Percentiles rank a stretch among this genome's conserved stretches.
Conservation (phyloP, 2,888 invertebrate genomes). For the Plagodis dolabraria region DNA sequence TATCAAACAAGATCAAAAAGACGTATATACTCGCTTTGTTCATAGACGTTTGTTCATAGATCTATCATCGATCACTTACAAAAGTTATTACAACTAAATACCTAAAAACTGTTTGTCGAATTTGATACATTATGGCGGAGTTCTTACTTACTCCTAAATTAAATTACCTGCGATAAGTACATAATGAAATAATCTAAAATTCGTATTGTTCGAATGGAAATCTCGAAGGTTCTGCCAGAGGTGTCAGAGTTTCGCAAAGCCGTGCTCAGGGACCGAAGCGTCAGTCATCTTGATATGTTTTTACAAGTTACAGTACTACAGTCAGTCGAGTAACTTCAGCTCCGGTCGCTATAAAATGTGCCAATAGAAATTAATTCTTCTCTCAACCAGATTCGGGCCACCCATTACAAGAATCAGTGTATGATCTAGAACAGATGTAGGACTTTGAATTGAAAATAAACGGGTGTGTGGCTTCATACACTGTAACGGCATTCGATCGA, state of each 20-base stretch:
- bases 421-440: conserved; percentile 52
- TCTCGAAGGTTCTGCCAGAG: conserved; percentile 59
- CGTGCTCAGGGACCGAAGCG: conserved; percentile 66
- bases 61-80: conserved; percentile 33
- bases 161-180: conserved; percentile 58
- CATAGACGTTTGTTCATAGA: conserved; percentile 26
- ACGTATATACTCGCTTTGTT: conserved; percentile 55
- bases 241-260: conserved; percentile 81
- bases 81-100: conserved; percentile 52
- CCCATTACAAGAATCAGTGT: conserved; percentile 72
- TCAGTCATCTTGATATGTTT: conserved; percentile 44
- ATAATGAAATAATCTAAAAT: conserved; percentile 56
- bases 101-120: conserved; percentile 52
- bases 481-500: conserved; percentile 80
- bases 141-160: conserved; percentile 68
- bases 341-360: conserved; percentile 63
- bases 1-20: conserved; percentile 66
- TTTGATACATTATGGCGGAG: conserved; percentile 81
- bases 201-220: conserved; percentile 51
- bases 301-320: conserved; percentile 7
- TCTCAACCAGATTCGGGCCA: conserved; percentile 82
- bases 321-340: conserved; percentile 26
- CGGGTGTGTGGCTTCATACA: conserved; percentile 72
- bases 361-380: conserved; percentile 65
- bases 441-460: conserved; percentile 43